These are phyloP conservation scores for Andricus quercusramuli DNA, from an alignment of 2,888 invertebrate species.

Conservation along the genomic window DNA sequence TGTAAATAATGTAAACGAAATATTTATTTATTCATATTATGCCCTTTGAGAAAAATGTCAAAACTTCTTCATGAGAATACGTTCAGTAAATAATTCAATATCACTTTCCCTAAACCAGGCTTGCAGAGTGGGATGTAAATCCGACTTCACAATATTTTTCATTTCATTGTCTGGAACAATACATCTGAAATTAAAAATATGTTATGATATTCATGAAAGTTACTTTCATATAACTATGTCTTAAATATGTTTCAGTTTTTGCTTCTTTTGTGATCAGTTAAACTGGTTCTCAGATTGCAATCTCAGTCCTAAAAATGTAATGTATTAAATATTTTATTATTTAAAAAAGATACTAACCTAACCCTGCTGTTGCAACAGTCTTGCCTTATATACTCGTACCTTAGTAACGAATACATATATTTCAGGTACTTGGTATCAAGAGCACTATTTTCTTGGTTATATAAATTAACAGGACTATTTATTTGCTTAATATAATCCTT, in stretches of 20 bases:
- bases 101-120: conserved; percentile 70
- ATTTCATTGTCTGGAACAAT: conserved; percentile 67
- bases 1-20: too few species aligned
- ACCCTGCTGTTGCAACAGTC: conserved; percentile 67
- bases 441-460: conserved; percentile 49
- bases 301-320: background rate
- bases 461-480: conserved; percentile 70
- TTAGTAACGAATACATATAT: conserved; percentile 67
- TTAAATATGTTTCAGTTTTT: background rate
- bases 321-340: conserved; percentile 14
- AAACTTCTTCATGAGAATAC: conserved; percentile 62
- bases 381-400: conserved; percentile 66
- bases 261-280: background rate
- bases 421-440: conserved; percentile 68
- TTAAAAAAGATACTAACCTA: conserved; percentile 58
- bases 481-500: conserved; percentile 80
- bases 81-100: conserved; percentile 63
- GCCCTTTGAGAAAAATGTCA: background rate
- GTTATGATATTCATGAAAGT: background rate
- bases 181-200: conserved; percentile 60
- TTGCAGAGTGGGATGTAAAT: conserved; percentile 69
- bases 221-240: background rate
- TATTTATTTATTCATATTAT: too few species aligned
- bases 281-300: background rate
- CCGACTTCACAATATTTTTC: conserved; percentile 55